A percentile compares a stretch with the other conserved stretches of the same genome.
Evolutionary conservation across 2,888 invertebrate species (phyloP).

Genomic region (Elmis aenea): DNA sequence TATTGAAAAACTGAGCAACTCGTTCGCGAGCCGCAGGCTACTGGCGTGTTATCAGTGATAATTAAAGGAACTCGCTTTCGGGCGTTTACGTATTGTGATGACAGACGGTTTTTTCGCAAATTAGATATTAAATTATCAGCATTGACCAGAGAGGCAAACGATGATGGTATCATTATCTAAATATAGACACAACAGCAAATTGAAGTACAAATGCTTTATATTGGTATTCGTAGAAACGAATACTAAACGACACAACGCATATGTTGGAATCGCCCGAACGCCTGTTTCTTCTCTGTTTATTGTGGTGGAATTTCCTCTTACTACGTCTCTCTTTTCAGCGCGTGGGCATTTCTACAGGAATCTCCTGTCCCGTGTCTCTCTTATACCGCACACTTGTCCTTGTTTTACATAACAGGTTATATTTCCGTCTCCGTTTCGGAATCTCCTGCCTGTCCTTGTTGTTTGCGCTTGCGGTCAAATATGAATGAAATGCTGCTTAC

Average conservation of each 20-base stretch:
- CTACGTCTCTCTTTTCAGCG: constrained; percentile 25
- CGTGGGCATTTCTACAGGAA: constrained; percentile 19
- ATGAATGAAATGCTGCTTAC: constrained; percentile 20
- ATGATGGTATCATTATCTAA: constrained; percentile 30
- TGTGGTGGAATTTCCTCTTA: constrained; percentile 35
- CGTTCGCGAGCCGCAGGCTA: too few relatives aligned
- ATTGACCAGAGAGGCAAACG: constrained; percentile 15
- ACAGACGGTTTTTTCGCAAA: constrained; percentile 14
- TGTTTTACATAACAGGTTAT: constrained; percentile 44
- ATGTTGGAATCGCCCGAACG: constrained; percentile 32
- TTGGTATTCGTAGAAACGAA: constrained; percentile 12
- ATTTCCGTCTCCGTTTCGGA: constrained; percentile 37
- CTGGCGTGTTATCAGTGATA: neutral
- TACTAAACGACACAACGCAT: constrained; percentile 12
- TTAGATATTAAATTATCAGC: constrained; percentile 17
- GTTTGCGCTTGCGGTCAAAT: constrained; percentile 12
- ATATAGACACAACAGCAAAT: constrained; percentile 23
- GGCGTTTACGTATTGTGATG: constrained; percentile 8
- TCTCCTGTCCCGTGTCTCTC: constrained; percentile 18
- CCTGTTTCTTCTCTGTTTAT: constrained; percentile 28
- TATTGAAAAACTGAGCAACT: too few relatives aligned
- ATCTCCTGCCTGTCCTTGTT: constrained; percentile 43
- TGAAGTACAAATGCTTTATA: constrained; percentile 6
- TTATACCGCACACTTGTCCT: constrained; percentile 31
- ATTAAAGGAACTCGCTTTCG: constrained; percentile 9